Percentiles rank a stretch among this genome's conserved stretches.
phyloP scores from a whole-genome alignment of 2,113 vertebrate genomes.

The Phycodurus eques region DNA sequence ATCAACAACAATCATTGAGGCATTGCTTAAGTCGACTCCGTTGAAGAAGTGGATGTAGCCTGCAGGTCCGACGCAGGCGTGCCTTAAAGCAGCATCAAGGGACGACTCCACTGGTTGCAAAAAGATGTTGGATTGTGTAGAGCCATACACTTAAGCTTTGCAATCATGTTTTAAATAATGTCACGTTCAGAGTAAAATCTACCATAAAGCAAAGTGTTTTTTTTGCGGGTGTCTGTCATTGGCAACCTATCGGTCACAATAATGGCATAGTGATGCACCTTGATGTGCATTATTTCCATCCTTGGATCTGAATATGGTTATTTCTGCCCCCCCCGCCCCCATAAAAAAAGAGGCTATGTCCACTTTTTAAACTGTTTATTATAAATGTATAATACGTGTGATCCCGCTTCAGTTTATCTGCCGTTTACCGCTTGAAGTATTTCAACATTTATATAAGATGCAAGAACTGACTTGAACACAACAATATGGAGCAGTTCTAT shows the following conservation, averaged over 20 bases:
- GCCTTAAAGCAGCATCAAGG: slow-evolving; percentile 2
- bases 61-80: background rate
- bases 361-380: background rate
- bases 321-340: background rate
- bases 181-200: background rate
- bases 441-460: background rate
- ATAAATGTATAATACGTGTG: background rate
- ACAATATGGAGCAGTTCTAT: slow-evolving; percentile 9
- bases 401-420: background rate
- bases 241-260: background rate
- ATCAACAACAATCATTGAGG: background rate
- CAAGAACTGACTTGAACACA: slow-evolving; percentile 8
- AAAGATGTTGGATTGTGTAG: background rate
- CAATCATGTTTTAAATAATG: background rate
- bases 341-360: background rate
- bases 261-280: background rate
- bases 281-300: background rate
- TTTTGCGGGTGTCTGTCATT: background rate
- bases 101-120: background rate
- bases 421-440: background rate
- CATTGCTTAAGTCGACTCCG: background rate
- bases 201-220: background rate
- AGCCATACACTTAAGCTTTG: background rate
- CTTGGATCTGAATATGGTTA: background rate
- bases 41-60: background rate